Evolutionary conservation across 2,888 invertebrate species (phyloP).

Genomic region (Cosmopolites sordidus): DNA sequence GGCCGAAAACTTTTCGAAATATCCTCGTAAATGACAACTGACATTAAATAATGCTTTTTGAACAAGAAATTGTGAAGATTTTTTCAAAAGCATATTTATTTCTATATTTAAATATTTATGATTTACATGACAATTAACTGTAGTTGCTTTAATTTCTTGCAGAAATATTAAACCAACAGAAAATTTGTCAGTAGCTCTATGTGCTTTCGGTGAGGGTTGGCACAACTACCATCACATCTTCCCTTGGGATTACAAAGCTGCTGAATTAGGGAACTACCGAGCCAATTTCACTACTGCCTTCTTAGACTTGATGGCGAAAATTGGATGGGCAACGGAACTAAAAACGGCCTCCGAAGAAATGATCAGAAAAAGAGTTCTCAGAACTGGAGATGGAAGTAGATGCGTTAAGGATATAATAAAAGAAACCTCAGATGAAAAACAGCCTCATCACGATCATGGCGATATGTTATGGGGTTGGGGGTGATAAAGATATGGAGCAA

Average conservation of each 20-base stretch:
- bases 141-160: too few relatives aligned
- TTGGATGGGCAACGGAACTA: conserved; percentile 80
- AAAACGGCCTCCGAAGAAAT: conserved; percentile 69
- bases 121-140: too few relatives aligned
- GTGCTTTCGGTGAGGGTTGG: conserved; percentile 84
- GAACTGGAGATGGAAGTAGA: conserved; percentile 32
- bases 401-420: not conserved
- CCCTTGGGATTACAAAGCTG: conserved; percentile 90
- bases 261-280: conserved; percentile 65
- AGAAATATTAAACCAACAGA: conserved; percentile 76
- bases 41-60: too few relatives aligned
- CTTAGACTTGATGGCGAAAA: conserved; percentile 40
- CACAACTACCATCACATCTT: conserved; percentile 94
- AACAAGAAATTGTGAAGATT: too few relatives aligned
- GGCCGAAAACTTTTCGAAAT: too few relatives aligned
- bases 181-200: conserved; percentile 66
- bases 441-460: conserved; percentile 27
- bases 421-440: not conserved
- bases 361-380: conserved; percentile 61
- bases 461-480: conserved; percentile 75
- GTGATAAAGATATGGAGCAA: conserved; percentile 66
- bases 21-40: too few relatives aligned
- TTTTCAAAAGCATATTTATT: too few relatives aligned
- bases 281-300: conserved; percentile 41
- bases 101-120: too few relatives aligned